Percentiles rank a stretch among this genome's conserved stretches.
phyloP scores from a whole-genome alignment of 2,888 invertebrate genomes.

The Hypselothyrea guttata region DNA sequence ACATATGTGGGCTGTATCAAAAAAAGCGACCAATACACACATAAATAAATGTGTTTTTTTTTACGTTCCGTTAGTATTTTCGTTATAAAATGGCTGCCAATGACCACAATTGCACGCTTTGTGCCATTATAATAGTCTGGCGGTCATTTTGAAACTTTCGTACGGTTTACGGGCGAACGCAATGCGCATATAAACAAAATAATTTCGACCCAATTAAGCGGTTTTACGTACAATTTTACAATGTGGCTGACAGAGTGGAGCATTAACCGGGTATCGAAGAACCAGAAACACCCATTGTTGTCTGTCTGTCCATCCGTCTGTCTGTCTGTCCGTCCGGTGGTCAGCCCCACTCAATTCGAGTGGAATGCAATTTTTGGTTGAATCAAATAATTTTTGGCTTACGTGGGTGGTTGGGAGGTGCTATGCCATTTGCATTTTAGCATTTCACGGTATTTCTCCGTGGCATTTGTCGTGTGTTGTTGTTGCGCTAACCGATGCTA shows the following conservation, averaged over 20 bases:
- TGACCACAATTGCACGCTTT: constrained; percentile 50
- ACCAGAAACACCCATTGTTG: too few relatives aligned
- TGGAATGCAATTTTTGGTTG: constrained; percentile 60
- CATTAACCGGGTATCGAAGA: constrained; percentile 35
- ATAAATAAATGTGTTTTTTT: too few relatives aligned
- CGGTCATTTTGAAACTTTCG: constrained; percentile 42
- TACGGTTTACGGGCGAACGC: constrained; percentile 30
- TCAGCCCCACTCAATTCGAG: constrained; percentile 36
- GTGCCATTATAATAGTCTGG: constrained; percentile 44
- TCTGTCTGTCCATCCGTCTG: too few relatives aligned
- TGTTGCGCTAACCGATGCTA: constrained; percentile 31
- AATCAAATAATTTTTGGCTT: constrained; percentile 65
- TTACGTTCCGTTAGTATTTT: constrained; percentile 1
- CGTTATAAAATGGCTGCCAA: constrained; percentile 1
- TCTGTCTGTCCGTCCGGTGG: too few relatives aligned
- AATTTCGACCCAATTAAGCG: constrained; percentile 69
- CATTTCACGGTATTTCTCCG: constrained; percentile 24
- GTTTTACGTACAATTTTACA: constrained; percentile 58
- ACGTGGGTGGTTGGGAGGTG: constrained; percentile 19
- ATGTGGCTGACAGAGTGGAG: constrained; percentile 27
- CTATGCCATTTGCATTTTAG: constrained; percentile 39
- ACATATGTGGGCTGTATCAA: too few relatives aligned
- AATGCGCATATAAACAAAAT: constrained; percentile 57
- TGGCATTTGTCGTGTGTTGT: constrained; percentile 38
- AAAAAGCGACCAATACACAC: too few relatives aligned